Evolutionary conservation across 2,113 vertebrate species (phyloP).

Genomic region (Zootoca vivipara): DNA sequence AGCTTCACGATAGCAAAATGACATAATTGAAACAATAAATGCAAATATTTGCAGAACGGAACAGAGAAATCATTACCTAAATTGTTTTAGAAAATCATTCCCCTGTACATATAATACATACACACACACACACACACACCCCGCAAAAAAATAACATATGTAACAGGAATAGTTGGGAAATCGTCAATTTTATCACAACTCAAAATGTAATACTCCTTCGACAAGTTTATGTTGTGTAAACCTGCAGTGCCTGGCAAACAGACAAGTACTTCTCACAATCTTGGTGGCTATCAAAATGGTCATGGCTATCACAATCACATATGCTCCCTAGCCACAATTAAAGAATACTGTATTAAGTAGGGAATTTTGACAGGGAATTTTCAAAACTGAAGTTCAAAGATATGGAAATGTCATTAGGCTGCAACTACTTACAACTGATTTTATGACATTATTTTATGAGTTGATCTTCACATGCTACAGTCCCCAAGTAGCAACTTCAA

Average conservation of each 20-base stretch:
- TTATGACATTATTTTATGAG: no score
- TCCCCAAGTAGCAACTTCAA: background rate
- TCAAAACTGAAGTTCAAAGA: background rate
- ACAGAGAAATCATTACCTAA: background rate
- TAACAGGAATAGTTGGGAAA: background rate
- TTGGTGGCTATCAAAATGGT: background rate
- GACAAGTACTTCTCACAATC: background rate
- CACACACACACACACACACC: background rate
- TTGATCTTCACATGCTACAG: background rate
- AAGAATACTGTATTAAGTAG: background rate
- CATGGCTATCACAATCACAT: background rate
- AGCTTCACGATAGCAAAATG: background rate
- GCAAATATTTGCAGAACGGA: background rate
- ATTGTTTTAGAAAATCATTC: background rate
- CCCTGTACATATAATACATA: background rate
- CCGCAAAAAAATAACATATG: background rate
- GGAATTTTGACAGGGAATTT: background rate
- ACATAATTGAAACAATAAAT: background rate
- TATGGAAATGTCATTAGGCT: background rate
- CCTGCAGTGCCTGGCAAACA: background rate
- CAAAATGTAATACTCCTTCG: background rate
- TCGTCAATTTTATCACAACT: background rate
- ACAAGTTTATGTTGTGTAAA: background rate
- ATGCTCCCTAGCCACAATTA: background rate
- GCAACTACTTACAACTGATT: background rate